Conservation (phyloP, 2,888 invertebrate species). For the Polymixis flavicincta region DNA sequence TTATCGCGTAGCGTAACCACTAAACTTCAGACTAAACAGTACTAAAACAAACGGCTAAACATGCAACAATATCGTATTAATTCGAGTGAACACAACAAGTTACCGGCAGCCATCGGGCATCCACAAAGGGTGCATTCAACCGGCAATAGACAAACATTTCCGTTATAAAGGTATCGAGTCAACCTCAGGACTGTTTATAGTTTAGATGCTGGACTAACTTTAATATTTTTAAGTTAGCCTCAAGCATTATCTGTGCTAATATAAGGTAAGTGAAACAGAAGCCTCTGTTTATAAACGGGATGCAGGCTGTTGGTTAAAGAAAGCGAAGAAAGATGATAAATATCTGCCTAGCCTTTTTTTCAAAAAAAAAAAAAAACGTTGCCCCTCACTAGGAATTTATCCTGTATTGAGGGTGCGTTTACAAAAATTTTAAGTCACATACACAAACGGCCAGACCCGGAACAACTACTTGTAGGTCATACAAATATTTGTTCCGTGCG, state of each 20-base stretch:
- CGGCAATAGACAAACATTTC: constrained; percentile 36
- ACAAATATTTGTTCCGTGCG: too few species aligned
- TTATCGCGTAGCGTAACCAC: background rate
- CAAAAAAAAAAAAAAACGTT: too few species aligned
- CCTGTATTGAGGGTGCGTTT: too few species aligned
- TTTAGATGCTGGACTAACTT: background rate
- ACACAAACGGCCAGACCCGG: too few species aligned
- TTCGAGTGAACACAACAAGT: constrained; percentile 47
- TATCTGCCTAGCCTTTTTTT: background rate
- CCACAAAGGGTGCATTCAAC: constrained; percentile 50
- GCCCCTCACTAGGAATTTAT: too few species aligned
- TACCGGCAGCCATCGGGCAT: constrained; percentile 18
- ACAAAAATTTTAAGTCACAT: too few species aligned
- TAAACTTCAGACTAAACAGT: background rate
- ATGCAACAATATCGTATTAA: constrained; percentile 47
- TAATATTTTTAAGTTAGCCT: background rate
- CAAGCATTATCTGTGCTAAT: background rate
- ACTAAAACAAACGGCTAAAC: constrained; percentile 26
- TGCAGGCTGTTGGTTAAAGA: too few species aligned
- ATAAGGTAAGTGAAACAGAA: background rate
- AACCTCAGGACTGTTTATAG: constrained; percentile 26
- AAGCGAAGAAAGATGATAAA: too few species aligned
- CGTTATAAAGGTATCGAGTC: constrained; percentile 37
- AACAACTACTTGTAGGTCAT: too few species aligned
- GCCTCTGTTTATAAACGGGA: too few species aligned